These are phyloP conservation scores for Calameuta filiformis DNA, from an alignment of 2,888 invertebrate species.

Conservation along the genomic window DNA sequence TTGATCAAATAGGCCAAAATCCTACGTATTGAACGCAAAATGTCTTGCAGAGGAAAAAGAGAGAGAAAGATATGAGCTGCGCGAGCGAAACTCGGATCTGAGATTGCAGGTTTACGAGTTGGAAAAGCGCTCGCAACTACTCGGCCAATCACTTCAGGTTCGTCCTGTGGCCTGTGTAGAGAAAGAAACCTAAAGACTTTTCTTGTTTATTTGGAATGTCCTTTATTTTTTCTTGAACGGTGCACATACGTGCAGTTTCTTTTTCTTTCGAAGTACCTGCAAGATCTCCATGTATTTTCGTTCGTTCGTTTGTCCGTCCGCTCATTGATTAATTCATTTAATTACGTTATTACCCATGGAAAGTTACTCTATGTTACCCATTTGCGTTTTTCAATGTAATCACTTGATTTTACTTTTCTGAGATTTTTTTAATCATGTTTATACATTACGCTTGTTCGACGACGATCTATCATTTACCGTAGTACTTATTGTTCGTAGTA, in stretches of 20 bases:
- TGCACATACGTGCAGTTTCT: conserved; percentile 30
- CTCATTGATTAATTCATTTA: no score
- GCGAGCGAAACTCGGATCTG: conserved; percentile 65
- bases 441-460: no score
- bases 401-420: no score
- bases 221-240: conserved; percentile 26
- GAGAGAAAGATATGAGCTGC: conserved; percentile 65
- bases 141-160: conserved; percentile 65
- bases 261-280: conserved; percentile 37
- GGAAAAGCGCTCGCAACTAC: conserved; percentile 66
- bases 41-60: conserved; percentile 66
- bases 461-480: no score
- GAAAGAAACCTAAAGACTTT: conserved; percentile 36
- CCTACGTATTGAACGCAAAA: conserved; percentile 62
- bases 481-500: no score
- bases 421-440: no score
- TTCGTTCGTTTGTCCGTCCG: neutral
- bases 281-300: conserved; percentile 33
- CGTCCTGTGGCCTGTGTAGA: conserved; percentile 63
- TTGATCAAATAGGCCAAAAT: conserved; percentile 49
- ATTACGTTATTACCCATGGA: no score
- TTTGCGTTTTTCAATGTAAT: no score
- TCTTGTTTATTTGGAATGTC: conserved; percentile 53
- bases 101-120: conserved; percentile 66
- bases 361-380: no score